Conservation (phyloP, 2,888 invertebrate genomes). For the Diaperis boleti region DNA sequence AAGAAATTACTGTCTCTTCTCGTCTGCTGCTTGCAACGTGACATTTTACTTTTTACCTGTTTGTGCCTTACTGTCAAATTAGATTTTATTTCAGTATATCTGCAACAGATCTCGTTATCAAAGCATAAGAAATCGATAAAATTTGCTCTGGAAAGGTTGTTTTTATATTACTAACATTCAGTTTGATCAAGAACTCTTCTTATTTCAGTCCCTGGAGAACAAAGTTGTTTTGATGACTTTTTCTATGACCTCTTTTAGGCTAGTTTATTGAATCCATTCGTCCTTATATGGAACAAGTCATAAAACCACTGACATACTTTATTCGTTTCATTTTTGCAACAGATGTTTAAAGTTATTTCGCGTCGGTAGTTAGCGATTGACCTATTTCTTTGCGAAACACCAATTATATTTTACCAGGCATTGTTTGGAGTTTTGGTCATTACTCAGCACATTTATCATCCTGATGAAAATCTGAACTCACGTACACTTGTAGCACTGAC, state of each 20-base stretch:
- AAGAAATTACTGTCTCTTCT: too few species aligned
- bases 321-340: neutral
- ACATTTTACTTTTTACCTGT: too few species aligned
- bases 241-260: neutral
- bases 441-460: neutral
- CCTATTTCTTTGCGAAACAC: neutral
- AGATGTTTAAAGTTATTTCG: neutral
- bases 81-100: too few species aligned
- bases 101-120: too few species aligned
- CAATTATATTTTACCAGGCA: too few species aligned
- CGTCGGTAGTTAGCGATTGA: neutral
- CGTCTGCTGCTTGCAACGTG: too few species aligned
- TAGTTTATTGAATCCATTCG: neutral
- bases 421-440: neutral
- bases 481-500: too few species aligned
- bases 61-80: too few species aligned
- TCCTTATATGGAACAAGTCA: too few species aligned
- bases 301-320: neutral
- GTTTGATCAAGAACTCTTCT: conserved; percentile 6
- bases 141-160: neutral
- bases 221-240: neutral
- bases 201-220: neutral
- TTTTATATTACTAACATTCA: conserved; percentile 8
- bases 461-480: neutral
- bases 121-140: too few species aligned